Evolutionary conservation across 2,113 vertebrate species (phyloP), one percentile per base, ranked within the genome.

Genomic region (Nicator chloris): DNA sequence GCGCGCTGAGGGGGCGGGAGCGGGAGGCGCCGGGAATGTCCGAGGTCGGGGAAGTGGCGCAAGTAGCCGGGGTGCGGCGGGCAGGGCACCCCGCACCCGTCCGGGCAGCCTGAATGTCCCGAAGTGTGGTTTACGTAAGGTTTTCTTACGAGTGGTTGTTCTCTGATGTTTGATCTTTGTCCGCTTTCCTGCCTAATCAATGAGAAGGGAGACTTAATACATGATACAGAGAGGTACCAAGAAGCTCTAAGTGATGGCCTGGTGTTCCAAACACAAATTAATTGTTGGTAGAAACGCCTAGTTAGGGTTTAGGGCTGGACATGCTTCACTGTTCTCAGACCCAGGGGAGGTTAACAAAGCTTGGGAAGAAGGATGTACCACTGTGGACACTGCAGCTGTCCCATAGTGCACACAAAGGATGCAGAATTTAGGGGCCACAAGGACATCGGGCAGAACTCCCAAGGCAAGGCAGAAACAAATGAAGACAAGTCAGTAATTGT

Each of bases 71-170:
- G 3, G 3, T 7, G 47, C 6, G 23, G 14, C 20, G 15, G 4
- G 20, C 11, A 4, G 21, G 20, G 15, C 3, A 19, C 3, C 9
- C 4, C 1, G 30, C 30, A 1, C 3, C 23, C 6, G 6, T 18
- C 9, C 14, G 9, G 23, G 6, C 39, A 17, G n/a, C 15, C 9
- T 12, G 33, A 11, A 2, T 8, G 28, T 5, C 2, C 19, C 10
- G 1, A 11, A 9, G 2, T 9, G 20, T 11, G 51, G 6, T 1
- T 2, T 35, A 3, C 3, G 19, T 5, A 3, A 12, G 37, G 2
- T 50, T 31, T 50, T 42, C 21, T 5, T 14, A 15, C 4, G 21
- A 3, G 2, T 11, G 30, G 24, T 17, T 50, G n/a, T n/a, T n/a
- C n/a, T n/a, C n/a, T n/a, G n/a, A n/a, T n/a, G n/a, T n/a, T n/a